Evolutionary conservation across 2,113 vertebrate genomes (phyloP).

Genomic region (Poeciliopsis prolifica): DNA sequence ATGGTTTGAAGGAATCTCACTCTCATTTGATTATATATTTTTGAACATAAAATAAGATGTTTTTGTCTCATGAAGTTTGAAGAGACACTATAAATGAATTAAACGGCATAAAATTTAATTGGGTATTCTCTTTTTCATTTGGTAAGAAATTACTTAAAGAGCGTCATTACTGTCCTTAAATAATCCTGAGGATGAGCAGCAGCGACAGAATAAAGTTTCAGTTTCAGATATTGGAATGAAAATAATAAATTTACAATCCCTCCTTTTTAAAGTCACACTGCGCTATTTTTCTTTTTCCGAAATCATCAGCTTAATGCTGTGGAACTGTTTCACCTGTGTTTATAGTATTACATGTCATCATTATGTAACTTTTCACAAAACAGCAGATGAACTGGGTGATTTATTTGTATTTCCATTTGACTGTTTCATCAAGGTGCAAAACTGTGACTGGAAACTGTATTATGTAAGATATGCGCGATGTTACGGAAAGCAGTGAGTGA

Average conservation of each 20-base stretch:
- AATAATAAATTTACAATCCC: slow-evolving; percentile 2
- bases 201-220: neutral
- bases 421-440: slow-evolving; percentile 29
- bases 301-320: no score
- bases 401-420: slow-evolving; percentile 31
- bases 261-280: neutral
- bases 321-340: no score
- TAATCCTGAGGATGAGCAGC: neutral
- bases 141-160: slow-evolving; percentile 15
- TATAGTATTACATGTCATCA: no score
- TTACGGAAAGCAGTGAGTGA: slow-evolving; percentile 19
- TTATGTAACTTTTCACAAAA: neutral
- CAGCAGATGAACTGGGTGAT: slow-evolving; percentile 32
- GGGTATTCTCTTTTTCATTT: no score
- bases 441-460: slow-evolving; percentile 28
- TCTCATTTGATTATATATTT: neutral
- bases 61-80: no score
- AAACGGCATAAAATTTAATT: no score
- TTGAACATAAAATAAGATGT: no score
- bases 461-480: slow-evolving; percentile 15
- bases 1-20: neutral
- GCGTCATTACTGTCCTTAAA: slow-evolving; percentile 19
- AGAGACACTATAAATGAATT: no score
- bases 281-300: neutral
- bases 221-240: slow-evolving; percentile 1